Base-by-base conservation (phyloP, 2,797 vertebrate genomes). In the Cossypha polioptera region DNA sequence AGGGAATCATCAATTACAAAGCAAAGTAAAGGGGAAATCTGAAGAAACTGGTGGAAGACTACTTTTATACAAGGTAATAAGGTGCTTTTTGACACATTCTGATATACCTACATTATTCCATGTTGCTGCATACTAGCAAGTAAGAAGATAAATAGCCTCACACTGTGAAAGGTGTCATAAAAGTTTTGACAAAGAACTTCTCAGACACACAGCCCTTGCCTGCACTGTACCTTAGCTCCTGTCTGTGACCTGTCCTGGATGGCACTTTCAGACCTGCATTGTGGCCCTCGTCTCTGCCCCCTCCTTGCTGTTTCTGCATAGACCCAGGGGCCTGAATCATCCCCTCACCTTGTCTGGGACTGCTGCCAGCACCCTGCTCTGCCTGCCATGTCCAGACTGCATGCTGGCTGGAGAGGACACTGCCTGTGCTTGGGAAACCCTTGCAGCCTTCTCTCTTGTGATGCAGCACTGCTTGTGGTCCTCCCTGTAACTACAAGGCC, bases 191-290 rank as follows among this genome's bases (percentile, higher is more conserved):
- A 86, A 72, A 42, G 9, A 81, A 62, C 57, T 71, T 81, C 29
- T 86, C 38, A 63, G 19, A 22, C 55, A n/a, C 6, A 50, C 14
- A 54, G 45, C 55, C 29, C 67, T 55, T 69, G 25, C n/a, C 57
- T 31, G 38, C 0, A 0, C 21, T 38, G 2, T 13, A 29, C 16
- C 35, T 38, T 25, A 57, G 58, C n/a, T 69, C 35, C 54, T 69
- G 48, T 13, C 35, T 81, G 50, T 51, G n/a, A 84, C 7, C 8
- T 35, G 11, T 65, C 29, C 26, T 58, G 43, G n/a, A 47, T 21
- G n/a, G 36, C 0, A 0, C 29, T 33, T 35, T 74, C 40, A 72
- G 45, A 75, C 5, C 26, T 29, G 11, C 33, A 40, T 0, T n/a
- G 9, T 1, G 51, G 48, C 3, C 40, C 55, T 40, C 4, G 2